phyloP scores from a whole-genome alignment of 2,888 invertebrate genomes.

The Andrena bicolor region DNA sequence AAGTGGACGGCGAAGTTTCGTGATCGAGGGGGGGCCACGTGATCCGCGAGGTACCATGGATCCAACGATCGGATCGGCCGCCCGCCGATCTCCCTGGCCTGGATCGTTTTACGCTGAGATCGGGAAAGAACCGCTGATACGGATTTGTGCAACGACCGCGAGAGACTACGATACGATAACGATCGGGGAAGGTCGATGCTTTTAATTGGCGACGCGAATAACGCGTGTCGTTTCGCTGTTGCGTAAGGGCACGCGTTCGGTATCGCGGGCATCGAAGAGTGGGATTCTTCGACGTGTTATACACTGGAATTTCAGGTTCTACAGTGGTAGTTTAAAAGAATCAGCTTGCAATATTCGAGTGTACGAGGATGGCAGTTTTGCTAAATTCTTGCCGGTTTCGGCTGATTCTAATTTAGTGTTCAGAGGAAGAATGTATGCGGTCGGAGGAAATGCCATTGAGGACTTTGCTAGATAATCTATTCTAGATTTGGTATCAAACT shows the following conservation, averaged over 20 bases:
- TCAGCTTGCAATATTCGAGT: no score
- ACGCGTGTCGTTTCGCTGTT: slow-evolving; percentile 11
- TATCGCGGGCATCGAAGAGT: no score
- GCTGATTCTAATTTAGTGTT: no score
- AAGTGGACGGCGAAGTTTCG: slow-evolving; percentile 75
- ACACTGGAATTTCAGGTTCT: no score
- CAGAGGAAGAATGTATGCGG: no score
- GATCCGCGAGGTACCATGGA: slow-evolving; percentile 67
- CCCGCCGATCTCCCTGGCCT: slow-evolving; percentile 67
- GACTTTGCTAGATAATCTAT: no score
- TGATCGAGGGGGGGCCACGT: slow-evolving; percentile 68
- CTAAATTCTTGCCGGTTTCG: no score
- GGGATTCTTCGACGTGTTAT: no score
- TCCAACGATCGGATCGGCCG: slow-evolving; percentile 58
- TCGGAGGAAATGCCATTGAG: no score
- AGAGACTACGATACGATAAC: slow-evolving; percentile 39
- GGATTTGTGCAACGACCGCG: slow-evolving; percentile 18
- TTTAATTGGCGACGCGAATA: slow-evolving; percentile 46
- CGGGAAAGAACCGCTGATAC: slow-evolving; percentile 39
- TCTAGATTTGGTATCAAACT: no score
- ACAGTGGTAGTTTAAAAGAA: no score
- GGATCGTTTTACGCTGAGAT: slow-evolving; percentile 65
- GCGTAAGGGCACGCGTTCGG: slow-evolving; percentile 13
- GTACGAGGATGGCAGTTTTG: no score
- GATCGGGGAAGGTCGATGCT: slow-evolving; percentile 30